Conservation (phyloP, 2,797 vertebrate genomes). For the Pantherophis alleghaniensis region DNA sequence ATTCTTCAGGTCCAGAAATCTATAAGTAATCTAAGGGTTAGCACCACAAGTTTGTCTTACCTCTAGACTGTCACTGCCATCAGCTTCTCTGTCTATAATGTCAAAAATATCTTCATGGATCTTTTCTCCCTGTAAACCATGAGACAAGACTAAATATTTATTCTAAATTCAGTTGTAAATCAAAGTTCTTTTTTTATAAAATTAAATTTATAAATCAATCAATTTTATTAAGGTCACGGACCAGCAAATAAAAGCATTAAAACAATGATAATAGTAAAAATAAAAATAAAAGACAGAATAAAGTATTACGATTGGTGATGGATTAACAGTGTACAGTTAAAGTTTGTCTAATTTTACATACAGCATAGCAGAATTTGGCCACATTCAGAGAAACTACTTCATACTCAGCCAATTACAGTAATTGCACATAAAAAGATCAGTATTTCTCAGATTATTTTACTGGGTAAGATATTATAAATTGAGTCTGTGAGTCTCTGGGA, state of each 20-base stretch:
- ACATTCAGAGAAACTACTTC: neutral
- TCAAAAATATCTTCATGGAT: constrained; percentile 99
- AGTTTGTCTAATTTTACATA: neutral
- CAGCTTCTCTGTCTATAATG: constrained; percentile 96
- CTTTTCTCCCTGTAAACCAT: constrained; percentile 87
- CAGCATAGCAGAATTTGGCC: neutral
- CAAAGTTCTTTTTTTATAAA: neutral
- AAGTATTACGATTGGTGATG: neutral
- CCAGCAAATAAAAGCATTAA: neutral
- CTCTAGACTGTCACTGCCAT: constrained; percentile 93
- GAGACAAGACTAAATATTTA: neutral
- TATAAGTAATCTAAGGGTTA: neutral
- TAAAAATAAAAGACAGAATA: neutral
- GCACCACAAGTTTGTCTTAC: constrained; percentile 56
- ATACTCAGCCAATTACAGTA: neutral
- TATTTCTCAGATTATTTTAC: neutral
- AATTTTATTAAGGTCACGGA: neutral
- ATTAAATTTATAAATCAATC: neutral
- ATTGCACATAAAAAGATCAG: neutral
- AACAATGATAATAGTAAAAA: neutral
- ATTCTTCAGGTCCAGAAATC: neutral
- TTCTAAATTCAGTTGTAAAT: neutral
- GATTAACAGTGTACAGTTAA: neutral
- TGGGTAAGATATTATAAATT: neutral
- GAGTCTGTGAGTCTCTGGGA: neutral